Evolutionary conservation across 2,113 vertebrate species (phyloP).

Genomic region (Okapia johnstoni): DNA sequence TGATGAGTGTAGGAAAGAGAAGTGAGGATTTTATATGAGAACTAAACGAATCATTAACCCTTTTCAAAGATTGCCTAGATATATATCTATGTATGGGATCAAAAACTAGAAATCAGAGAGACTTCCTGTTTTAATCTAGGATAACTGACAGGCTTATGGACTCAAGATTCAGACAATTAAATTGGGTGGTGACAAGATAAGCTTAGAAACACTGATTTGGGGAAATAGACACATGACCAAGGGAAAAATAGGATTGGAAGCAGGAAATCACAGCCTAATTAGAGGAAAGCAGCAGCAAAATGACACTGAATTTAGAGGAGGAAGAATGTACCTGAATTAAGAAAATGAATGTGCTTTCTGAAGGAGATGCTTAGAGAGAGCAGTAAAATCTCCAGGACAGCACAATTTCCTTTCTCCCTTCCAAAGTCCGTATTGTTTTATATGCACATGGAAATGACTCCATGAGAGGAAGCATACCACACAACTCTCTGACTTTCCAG

Average conservation of each 20-base stretch:
- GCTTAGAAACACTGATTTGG: background rate
- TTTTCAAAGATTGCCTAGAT: background rate
- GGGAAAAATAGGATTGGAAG: background rate
- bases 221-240: background rate
- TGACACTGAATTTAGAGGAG: background rate
- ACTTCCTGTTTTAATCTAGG: background rate
- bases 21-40: background rate
- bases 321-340: background rate
- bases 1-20: background rate
- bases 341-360: background rate
- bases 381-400: background rate
- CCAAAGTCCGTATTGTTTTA: slow-evolving; percentile 33
- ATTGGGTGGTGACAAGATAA: background rate
- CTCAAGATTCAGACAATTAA: background rate
- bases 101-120: background rate
- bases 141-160: background rate
- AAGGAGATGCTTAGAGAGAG: background rate
- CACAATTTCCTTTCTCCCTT: background rate
- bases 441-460: slow-evolving; percentile 58
- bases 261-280: background rate
- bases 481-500: background rate
- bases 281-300: background rate
- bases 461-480: background rate
- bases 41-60: background rate
- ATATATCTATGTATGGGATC: background rate